Percentiles rank a stretch among this genome's conserved stretches.
Evolutionary conservation across 2,888 invertebrate genomes (phyloP).

Genomic region (Drosophila subquinaria): DNA sequence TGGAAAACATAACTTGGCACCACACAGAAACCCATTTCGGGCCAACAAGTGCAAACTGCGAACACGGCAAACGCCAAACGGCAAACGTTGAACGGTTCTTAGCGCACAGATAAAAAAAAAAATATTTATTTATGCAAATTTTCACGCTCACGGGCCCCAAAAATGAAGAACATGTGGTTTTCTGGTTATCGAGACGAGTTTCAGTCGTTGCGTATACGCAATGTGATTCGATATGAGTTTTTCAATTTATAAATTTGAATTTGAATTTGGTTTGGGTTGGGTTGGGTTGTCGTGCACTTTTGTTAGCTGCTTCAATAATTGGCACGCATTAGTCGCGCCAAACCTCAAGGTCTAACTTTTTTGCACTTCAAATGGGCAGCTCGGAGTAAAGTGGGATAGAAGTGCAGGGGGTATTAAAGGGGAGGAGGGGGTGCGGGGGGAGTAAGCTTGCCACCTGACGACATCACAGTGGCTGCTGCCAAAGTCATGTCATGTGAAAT

Average conservation of each 20-base stretch:
- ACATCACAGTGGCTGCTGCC: slow-evolving; percentile 40
- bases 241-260: slow-evolving; percentile 5
- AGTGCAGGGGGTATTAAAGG: background rate
- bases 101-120: slow-evolving; percentile 43
- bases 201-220: slow-evolving; percentile 55
- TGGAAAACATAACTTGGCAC: slow-evolving; percentile 70
- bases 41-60: slow-evolving; percentile 50
- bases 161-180: slow-evolving; percentile 58
- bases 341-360: slow-evolving; percentile 49
- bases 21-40: slow-evolving; percentile 25
- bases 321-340: slow-evolving; percentile 66
- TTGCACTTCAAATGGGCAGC: slow-evolving; percentile 29
- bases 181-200: slow-evolving; percentile 24
- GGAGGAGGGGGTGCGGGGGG: background rate
- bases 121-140: slow-evolving; percentile 77
- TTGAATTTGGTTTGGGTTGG: background rate
- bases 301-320: slow-evolving; percentile 47
- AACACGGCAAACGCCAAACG: background rate
- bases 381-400: background rate
- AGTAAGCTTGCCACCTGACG: slow-evolving; percentile 24
- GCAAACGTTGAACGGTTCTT: slow-evolving; percentile 14
- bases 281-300: slow-evolving; percentile 39
- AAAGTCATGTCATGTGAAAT: slow-evolving; percentile 77
- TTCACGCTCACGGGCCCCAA: slow-evolving; percentile 29
- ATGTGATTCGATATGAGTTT: slow-evolving; percentile 11